Evolutionary conservation across 2,888 invertebrate species (phyloP).

Genomic region (Drosophila longiperda): DNA sequence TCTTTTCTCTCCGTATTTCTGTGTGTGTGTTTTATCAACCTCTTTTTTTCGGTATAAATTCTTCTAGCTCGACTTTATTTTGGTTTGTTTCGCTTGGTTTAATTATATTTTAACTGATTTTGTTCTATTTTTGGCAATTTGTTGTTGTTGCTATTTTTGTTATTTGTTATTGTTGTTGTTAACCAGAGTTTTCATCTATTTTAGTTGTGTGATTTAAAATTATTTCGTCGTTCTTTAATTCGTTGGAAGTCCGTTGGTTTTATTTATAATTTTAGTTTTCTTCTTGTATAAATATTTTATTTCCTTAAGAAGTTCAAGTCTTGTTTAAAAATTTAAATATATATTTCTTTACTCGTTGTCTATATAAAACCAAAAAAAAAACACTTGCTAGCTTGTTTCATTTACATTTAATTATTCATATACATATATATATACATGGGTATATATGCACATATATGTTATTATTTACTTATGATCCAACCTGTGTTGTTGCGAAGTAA

Average conservation of each 20-base stretch:
- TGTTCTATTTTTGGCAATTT: conserved; percentile 61
- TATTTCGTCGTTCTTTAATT: conserved; percentile 83
- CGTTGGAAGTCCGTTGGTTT: conserved; percentile 83
- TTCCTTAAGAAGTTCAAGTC: conserved; percentile 76
- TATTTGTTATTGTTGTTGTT: conserved; percentile 42
- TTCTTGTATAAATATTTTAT: conserved; percentile 70
- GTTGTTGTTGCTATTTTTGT: conserved; percentile 35
- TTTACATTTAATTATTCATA: conserved; percentile 15
- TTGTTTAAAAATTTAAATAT: conserved; percentile 67
- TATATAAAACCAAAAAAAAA: conserved; percentile 36
- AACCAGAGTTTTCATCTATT: conserved; percentile 37
- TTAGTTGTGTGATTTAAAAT: conserved; percentile 51
- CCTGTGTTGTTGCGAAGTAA: conserved; percentile 50
- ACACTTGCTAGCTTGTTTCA: conserved; percentile 46
- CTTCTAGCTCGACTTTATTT: conserved; percentile 49
- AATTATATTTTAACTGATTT: not conserved
- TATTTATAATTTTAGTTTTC: conserved; percentile 26
- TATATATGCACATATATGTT: conserved; percentile 13
- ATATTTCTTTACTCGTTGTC: conserved; percentile 29
- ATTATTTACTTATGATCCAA: conserved; percentile 27
- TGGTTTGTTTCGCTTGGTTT: conserved; percentile 5
- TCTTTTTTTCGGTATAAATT: conserved; percentile 59
- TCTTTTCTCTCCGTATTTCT: conserved; percentile 3
- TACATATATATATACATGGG: conserved; percentile 19
- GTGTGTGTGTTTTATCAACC: conserved; percentile 32